Evolutionary conservation across 1,140 invertebrate species (phyloP).

Genomic region (Philaenus spumarius): DNA sequence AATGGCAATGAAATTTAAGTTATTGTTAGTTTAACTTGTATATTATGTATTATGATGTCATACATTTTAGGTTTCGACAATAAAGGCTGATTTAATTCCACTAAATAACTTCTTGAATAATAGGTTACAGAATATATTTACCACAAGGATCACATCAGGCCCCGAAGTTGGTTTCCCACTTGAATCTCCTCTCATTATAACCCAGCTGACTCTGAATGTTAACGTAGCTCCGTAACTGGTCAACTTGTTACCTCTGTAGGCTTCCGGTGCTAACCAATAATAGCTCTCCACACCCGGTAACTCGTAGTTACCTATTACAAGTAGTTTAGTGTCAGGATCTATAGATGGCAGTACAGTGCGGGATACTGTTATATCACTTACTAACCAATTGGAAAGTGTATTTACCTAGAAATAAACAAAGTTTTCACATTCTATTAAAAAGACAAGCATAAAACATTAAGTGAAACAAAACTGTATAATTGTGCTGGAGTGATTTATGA

Average conservation of each 20-base stretch:
- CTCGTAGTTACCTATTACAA: slow-evolving; percentile 57
- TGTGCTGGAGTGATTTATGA: too few relatives aligned
- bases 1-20: too few relatives aligned
- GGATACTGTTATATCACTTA: slow-evolving; percentile 52
- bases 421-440: too few relatives aligned
- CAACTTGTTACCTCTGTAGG: slow-evolving; percentile 64
- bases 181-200: slow-evolving; percentile 78
- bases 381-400: slow-evolving; percentile 53
- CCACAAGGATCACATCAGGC: slow-evolving; percentile 81
- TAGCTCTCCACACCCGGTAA: slow-evolving; percentile 63
- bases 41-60: too few relatives aligned
- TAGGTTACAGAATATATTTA: too few relatives aligned
- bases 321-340: slow-evolving; percentile 46
- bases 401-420: slow-evolving; percentile 44
- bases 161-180: slow-evolving; percentile 75
- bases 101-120: too few relatives aligned
- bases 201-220: slow-evolving; percentile 71
- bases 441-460: too few relatives aligned
- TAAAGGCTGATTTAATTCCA: too few relatives aligned
- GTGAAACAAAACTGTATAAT: too few relatives aligned
- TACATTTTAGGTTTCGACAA: too few relatives aligned
- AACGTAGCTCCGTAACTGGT: slow-evolving; percentile 81
- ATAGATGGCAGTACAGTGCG: slow-evolving; percentile 43
- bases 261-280: slow-evolving; percentile 82
- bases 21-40: too few relatives aligned